Evolutionary conservation across 2,888 invertebrate genomes (phyloP), one percentile per base, ranked within the genome.

Genomic region (Elgonia sp.): DNA sequence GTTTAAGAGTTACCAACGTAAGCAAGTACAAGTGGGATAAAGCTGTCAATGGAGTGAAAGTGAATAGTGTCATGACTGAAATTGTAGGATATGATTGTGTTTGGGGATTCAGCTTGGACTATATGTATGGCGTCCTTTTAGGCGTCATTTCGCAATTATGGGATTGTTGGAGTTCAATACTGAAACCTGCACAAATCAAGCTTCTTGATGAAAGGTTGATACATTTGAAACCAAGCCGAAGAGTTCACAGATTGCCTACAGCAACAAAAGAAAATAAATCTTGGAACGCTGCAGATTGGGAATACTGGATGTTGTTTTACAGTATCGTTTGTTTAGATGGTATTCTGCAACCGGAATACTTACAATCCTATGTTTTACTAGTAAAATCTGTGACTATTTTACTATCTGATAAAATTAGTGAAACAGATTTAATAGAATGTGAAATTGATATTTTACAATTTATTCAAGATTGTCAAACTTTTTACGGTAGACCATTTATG

Each of bases 261-360:
- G 18, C 69, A 39, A 29, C 18, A 21, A 69, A 69, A 69, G n/a
- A 39, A 3, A 50, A 40, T 4, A 62, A 57, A 53, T 55, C 57
- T 20, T 86, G 84, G 73, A 89, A 86, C 42, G 88, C 88, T 6
- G 55, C 86, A 0, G 86, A 89, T 63, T 87, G 87, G 80, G 84
- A 77, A 39, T 88, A 80, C 10, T 90, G 89, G 88, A 46, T 88
- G 4, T 12, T 89, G 20, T 79, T 83, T 62, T 88, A 79, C n/a
- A 88, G 86, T 21, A 18, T 89, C 7, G 83, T 80, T 39, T 89
- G 88, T 46, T 88, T 80, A 39, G 29, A 60, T 12, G 80, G 62
- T 37, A 70, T 80, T 37, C 46, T 80, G 7, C 14, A 69, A 79
- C 9, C 7, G 39, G 20, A 70, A 46, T 80, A 80, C 18, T 62